Evolutionary conservation across 2,113 vertebrate genomes (phyloP), one percentile per base, ranked within the genome.

Genomic region (Serilophus lunatus): DNA sequence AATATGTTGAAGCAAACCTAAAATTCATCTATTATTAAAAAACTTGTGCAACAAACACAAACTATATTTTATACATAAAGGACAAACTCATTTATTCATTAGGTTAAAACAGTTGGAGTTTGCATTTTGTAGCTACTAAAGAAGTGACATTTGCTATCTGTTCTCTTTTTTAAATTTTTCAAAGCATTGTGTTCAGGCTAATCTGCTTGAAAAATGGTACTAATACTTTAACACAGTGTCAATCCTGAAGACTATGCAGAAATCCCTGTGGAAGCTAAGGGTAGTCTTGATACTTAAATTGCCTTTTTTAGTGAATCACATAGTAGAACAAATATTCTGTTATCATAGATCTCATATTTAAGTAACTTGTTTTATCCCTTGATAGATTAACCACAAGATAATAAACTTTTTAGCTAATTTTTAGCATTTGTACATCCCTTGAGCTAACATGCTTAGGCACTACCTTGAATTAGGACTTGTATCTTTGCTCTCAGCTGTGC

Each of bases 11-110:
- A 97, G 94, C 96, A 98, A 98, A 98, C 97, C 97, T 98, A 98
- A 98, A 98, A 98, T 98, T 98, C 98, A 98, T 98, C 97, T 98
- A 98, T 98, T 98, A 98, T 98, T 98, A 98, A 98, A 98, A 98
- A 98, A 97, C 96, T 98, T 97, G 97, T 98, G 97, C 95, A 98
- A 98, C 97, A 98, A 98, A 98, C 96, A 97, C 95, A 98, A 98
- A 98, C 97, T 98, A 98, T 98, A 98, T 98, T 98, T 98, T 98
- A 98, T 98, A 98, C 97, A 98, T 98, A 98, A 98, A 98, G 98
- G 98, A 98, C 98, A 98, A 98, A 98, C 97, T 98, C 98, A 98
- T 98, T 98, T 98, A 98, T 98, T 98, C 98, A 98, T 98, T 98
- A 98, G 96, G 97, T 97, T 98, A 98, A 98, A 98, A 98, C 91